These are phyloP conservation scores for Stenurella melanura DNA, from an alignment of 2,888 invertebrate species.

Conservation along the genomic window DNA sequence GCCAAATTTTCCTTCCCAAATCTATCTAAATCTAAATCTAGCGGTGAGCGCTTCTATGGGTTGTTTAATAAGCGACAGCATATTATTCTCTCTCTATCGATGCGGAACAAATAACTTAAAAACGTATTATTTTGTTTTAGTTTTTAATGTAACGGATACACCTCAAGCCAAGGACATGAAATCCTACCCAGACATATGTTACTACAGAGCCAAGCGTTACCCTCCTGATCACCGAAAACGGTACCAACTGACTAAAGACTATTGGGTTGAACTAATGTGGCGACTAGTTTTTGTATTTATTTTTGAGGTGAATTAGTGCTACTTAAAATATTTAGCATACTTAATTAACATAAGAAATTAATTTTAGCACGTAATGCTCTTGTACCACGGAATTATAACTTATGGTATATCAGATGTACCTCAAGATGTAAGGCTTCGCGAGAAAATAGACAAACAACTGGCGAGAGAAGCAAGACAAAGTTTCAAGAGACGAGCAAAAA, in stretches of 20 bases:
- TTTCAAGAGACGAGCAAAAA: too few species aligned
- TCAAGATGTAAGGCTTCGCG: slow-evolving; percentile 67
- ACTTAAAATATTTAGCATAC: too few species aligned
- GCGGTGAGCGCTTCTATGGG: too few species aligned
- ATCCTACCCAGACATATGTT: slow-evolving; percentile 60
- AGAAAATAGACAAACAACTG: slow-evolving; percentile 55
- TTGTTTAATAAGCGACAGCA: too few species aligned
- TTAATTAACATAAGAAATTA: too few species aligned
- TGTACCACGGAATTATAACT: slow-evolving; percentile 77
- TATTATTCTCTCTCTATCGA: too few species aligned
- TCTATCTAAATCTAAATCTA: too few species aligned
- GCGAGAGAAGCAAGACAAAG: slow-evolving; percentile 45
- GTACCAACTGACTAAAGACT: slow-evolving; percentile 72
- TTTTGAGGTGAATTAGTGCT: slow-evolving; percentile 74
- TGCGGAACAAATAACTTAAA: too few species aligned
- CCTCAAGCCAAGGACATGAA: too few species aligned
- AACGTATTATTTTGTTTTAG: too few species aligned
- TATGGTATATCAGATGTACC: slow-evolving; percentile 79
- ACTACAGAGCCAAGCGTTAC: slow-evolving; percentile 71
- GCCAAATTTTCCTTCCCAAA: too few species aligned
- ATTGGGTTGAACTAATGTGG: slow-evolving; percentile 77
- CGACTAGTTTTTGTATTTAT: slow-evolving; percentile 77
- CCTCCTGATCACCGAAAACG: slow-evolving; percentile 60
- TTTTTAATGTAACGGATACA: too few species aligned
- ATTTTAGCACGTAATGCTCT: slow-evolving; percentile 76